Conservation (phyloP, 2,888 invertebrate genomes). For the Craniophora ligustri region DNA sequence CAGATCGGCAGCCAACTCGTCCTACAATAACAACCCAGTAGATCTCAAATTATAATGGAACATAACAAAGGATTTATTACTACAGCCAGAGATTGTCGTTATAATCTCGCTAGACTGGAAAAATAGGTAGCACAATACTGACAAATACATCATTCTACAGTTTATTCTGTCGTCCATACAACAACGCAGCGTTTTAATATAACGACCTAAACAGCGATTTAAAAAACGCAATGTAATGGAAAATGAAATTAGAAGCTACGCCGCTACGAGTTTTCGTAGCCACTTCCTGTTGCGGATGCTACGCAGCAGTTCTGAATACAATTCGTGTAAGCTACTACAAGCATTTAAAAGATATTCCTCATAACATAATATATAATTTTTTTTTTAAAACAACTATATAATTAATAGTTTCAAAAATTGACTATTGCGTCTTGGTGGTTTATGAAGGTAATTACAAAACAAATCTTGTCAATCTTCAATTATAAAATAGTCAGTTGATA, state of each 20-base stretch:
- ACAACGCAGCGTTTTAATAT: conserved; percentile 13
- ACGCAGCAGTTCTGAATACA: not conserved
- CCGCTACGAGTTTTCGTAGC: conserved; percentile 33
- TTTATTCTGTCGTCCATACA: conserved; percentile 6
- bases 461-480: conserved; percentile 54
- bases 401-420: conserved; percentile 22
- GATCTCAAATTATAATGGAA: conserved; percentile 47
- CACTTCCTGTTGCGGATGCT: conserved; percentile 15
- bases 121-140: conserved; percentile 1
- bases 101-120: conserved; percentile 25
- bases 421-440: conserved; percentile 24
- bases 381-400: too few species aligned
- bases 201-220: conserved; percentile 29
- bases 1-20: conserved; percentile 14
- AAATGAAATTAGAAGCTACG: conserved; percentile 42
- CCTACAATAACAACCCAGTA: conserved; percentile 47
- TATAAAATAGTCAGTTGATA: conserved; percentile 49
- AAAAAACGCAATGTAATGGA: conserved; percentile 44
- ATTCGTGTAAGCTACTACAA: too few species aligned
- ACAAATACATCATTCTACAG: not conserved
- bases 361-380: too few species aligned
- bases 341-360: too few species aligned
- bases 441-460: conserved; percentile 43
- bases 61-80: conserved; percentile 40
- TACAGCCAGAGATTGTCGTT: conserved; percentile 24